Percentiles rank a stretch among this genome's conserved stretches.
phyloP scores from a whole-genome alignment of 2,797 vertebrate genomes.

The Prunella strophiata region DNA sequence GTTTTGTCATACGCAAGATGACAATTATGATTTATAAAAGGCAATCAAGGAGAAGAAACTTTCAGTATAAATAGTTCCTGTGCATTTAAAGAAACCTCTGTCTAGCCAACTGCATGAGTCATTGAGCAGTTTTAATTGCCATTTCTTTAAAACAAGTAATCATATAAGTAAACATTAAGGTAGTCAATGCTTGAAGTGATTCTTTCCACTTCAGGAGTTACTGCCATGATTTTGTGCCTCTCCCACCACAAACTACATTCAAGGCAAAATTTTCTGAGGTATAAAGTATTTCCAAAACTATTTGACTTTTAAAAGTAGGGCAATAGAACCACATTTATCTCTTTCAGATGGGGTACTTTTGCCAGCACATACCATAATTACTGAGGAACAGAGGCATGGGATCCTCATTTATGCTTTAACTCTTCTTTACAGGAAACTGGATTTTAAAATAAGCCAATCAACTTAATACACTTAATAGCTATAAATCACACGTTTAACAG shows the following conservation, averaged over 20 bases:
- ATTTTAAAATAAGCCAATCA: neutral
- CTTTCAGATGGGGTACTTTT: neutral
- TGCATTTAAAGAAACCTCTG: neutral
- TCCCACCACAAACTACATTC: neutral
- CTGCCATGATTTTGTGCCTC: neutral
- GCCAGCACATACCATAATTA: neutral
- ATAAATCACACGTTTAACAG: neutral
- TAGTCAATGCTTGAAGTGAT: neutral
- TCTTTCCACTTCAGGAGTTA: neutral
- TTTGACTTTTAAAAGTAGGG: neutral
- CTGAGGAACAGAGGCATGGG: neutral
- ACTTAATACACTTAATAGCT: neutral
- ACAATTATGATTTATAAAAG: neutral
- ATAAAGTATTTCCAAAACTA: neutral
- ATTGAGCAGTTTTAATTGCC: neutral
- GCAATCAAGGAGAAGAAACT: neutral
- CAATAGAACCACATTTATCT: neutral
- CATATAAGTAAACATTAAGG: neutral
- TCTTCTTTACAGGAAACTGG: neutral
- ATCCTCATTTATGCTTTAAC: neutral
- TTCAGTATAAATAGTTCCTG: neutral
- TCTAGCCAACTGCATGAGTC: neutral
- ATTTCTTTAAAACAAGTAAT: neutral
- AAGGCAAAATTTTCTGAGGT: neutral
- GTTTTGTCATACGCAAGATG: neutral